Percentiles rank a stretch among this genome's conserved stretches.
phyloP scores from a whole-genome alignment of 2,113 vertebrate genomes.

The Drymodes brunneopygia region DNA sequence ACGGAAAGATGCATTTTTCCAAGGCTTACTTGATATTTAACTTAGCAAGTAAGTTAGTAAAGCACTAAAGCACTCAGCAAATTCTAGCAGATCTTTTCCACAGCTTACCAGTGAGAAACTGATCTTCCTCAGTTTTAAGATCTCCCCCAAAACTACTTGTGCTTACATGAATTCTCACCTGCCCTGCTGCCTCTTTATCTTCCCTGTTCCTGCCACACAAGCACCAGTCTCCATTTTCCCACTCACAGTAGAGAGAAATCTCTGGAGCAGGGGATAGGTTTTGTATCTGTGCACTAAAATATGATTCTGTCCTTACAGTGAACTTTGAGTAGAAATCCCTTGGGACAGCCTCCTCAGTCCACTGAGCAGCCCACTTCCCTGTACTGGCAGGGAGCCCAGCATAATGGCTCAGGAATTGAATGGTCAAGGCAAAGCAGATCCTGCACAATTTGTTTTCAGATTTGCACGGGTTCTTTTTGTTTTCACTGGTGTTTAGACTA shows the following conservation, averaged over 20 bases:
- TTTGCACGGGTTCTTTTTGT: not conserved
- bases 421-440: not conserved
- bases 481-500: not conserved
- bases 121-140: not conserved
- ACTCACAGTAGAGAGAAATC: not conserved
- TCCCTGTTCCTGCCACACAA: not conserved
- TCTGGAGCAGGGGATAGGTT: not conserved
- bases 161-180: not conserved
- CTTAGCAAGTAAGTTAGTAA: not conserved
- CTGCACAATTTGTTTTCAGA: not conserved
- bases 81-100: not conserved
- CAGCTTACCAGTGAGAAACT: not conserved
- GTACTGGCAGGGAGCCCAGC: not conserved
- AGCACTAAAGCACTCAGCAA: not conserved
- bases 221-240: not conserved
- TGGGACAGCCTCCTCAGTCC: not conserved
- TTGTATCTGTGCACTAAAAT: not conserved
- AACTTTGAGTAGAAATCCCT: not conserved
- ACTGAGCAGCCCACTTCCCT: not conserved
- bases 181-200: not conserved
- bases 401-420: not conserved
- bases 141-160: not conserved
- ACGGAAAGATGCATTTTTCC: not conserved
- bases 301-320: not conserved
- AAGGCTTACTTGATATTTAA: not conserved